Base-by-base conservation (phyloP, 2,888 invertebrate species). In the Cephus runcator region DNA sequence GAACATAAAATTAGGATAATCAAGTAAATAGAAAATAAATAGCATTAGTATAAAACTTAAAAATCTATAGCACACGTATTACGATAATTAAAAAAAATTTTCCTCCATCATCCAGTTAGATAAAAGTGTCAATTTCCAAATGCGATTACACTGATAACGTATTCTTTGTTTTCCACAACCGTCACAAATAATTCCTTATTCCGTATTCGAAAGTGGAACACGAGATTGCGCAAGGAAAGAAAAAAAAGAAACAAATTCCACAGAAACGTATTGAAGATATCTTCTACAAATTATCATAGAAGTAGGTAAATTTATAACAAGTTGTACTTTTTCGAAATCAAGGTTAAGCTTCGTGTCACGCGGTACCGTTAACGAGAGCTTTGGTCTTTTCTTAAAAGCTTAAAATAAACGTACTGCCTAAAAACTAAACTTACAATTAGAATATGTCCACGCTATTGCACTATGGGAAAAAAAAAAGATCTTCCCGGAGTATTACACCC, bases 11-110 rank as follows among this genome's bases (percentile, higher is more conserved):
- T 40, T 15, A 40, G 1, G 36, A 15, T 4, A 36, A 36, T 36
- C 36, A 35, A 34, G 33, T 76, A 33, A 75, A 71, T 36, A 69
- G 34, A 79, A 73, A 80, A 79, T 82, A 83, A 83, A 82, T 82
- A 83, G 69, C 77, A 79, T 73, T 79, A 71, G 71, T 77, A 79
- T 77, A 75, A 74, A 77, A 78, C 78, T 34, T 80, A 75, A 79
- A 76, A n/a, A 56, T 76, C 69, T 73, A 73, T 36, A 76, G 78
- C 73, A 77, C 76, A 76, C 69, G 31, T 31, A 31, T 33, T 56
- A 56, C 23, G 9, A 23, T 15, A 15, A 40, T 56, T 9, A 56
- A 23, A 23, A 23, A 36, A 23, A 56, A 9, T 0, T 56, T 23
- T 9, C 23, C 23, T 56, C 9, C 56, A 9, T 56, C 56, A 23